Percentiles rank a stretch among this genome's conserved stretches.
Evolutionary conservation across 2,113 vertebrate genomes (phyloP).

Genomic region (Oenanthe oenanthe): DNA sequence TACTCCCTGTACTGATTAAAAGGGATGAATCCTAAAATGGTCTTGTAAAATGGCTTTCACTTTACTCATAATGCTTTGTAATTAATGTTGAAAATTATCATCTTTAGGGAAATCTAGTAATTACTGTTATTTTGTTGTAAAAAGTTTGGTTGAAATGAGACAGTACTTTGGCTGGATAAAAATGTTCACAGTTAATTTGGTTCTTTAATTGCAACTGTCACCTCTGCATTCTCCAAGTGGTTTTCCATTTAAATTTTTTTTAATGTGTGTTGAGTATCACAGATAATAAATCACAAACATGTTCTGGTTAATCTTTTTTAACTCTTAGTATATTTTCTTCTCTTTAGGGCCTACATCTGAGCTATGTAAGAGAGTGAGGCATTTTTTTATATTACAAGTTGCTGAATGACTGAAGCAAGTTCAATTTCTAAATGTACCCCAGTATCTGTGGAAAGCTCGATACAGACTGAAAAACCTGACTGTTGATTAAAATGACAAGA

Average conservation of each 20-base stretch:
- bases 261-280: background rate
- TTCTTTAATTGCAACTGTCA: background rate
- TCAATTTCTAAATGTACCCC: background rate
- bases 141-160: background rate
- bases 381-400: background rate
- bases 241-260: background rate
- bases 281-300: background rate
- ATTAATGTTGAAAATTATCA: constrained; percentile 15
- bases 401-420: background rate
- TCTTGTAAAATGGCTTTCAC: constrained; percentile 24
- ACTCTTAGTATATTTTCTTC: background rate
- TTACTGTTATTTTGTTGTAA: background rate
- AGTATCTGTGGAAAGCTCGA: background rate
- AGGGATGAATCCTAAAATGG: background rate
- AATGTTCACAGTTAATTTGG: background rate
- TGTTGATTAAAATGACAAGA: background rate
- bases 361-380: background rate
- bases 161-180: background rate
- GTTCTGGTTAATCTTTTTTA: background rate
- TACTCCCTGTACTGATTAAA: constrained; percentile 8
- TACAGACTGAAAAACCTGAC: background rate
- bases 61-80: constrained; percentile 31
- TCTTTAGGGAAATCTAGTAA: background rate
- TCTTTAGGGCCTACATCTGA: background rate
- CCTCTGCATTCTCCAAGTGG: background rate